Percentiles rank a stretch among this genome's conserved stretches.
Conservation (phyloP, 2,113 vertebrate genomes). For the Seriola aureovittata region DNA sequence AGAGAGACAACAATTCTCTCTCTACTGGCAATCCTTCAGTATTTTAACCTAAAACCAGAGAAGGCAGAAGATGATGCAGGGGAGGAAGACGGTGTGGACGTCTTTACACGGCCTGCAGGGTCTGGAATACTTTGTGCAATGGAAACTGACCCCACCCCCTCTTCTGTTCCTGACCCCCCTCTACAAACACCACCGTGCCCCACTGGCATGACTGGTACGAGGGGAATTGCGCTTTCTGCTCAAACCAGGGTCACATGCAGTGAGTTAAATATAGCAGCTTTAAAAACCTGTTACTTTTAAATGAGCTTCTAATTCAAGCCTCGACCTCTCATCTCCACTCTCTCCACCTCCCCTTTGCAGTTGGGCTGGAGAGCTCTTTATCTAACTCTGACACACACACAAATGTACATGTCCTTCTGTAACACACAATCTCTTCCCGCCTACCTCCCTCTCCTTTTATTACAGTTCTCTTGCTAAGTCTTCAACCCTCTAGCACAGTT, state of each 20-base stretch:
- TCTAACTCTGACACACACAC: slow-evolving; percentile 20
- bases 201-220: slow-evolving; percentile 60
- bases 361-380: slow-evolving; percentile 17
- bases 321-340: slow-evolving; percentile 11
- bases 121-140: slow-evolving; percentile 61
- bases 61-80: not conserved
- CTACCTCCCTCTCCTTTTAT: not conserved
- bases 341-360: slow-evolving; percentile 4
- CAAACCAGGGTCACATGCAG: slow-evolving; percentile 69
- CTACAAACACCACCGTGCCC: slow-evolving; percentile 33
- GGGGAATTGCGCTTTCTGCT: slow-evolving; percentile 68
- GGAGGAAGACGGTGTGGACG: not conserved
- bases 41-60: not conserved
- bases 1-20: no score
- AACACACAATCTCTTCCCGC: not conserved
- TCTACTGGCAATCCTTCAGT: not conserved
- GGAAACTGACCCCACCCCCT: slow-evolving; percentile 57
- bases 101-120: not conserved
- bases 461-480: not conserved
- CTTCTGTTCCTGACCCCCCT: not conserved
- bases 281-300: slow-evolving; percentile 60
- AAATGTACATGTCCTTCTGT: not conserved
- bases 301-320: slow-evolving; percentile 72
- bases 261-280: slow-evolving; percentile 76
- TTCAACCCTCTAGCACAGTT: not conserved